Conservation (phyloP, 2,113 vertebrate species). For the Syngnathus floridae region DNA sequence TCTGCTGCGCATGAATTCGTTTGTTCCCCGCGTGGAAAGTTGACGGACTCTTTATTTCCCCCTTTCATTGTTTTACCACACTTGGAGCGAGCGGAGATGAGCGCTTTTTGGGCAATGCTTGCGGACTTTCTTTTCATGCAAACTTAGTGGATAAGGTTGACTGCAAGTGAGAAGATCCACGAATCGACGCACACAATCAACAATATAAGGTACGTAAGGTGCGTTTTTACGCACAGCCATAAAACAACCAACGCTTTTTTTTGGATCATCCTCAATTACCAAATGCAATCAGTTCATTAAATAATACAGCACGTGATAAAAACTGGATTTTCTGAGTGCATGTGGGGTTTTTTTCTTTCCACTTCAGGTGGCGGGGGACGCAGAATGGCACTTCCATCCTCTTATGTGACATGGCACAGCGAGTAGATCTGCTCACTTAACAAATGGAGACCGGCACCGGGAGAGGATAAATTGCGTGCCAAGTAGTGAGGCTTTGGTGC, state of each 20-base stretch:
- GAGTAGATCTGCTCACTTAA: constrained; percentile 32
- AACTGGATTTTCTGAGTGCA: background rate
- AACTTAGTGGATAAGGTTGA: background rate
- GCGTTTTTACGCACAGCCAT: constrained; percentile 3
- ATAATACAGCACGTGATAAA: background rate
- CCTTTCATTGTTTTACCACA: constrained; percentile 1
- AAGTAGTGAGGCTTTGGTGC: constrained; percentile 34
- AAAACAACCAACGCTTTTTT: background rate
- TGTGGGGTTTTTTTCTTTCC: background rate
- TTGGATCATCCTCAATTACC: background rate
- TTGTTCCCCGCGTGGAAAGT: constrained; percentile 35
- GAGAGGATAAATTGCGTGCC: constrained; percentile 42
- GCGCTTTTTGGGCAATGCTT: background rate
- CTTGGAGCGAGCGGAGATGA: background rate
- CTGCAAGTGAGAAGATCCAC: background rate
- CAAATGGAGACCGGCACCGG: constrained; percentile 38
- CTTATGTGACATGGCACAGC: constrained; percentile 35
- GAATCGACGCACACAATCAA: background rate
- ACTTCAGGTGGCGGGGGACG: background rate
- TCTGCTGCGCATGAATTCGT: background rate
- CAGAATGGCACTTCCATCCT: background rate
- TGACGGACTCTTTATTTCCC: constrained; percentile 18
- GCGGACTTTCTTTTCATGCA: background rate
- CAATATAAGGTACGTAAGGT: background rate
- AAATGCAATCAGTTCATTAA: background rate